These are phyloP conservation scores for Synergus umbraculus DNA, from an alignment of 2,888 invertebrate genomes.

Conservation along the genomic window DNA sequence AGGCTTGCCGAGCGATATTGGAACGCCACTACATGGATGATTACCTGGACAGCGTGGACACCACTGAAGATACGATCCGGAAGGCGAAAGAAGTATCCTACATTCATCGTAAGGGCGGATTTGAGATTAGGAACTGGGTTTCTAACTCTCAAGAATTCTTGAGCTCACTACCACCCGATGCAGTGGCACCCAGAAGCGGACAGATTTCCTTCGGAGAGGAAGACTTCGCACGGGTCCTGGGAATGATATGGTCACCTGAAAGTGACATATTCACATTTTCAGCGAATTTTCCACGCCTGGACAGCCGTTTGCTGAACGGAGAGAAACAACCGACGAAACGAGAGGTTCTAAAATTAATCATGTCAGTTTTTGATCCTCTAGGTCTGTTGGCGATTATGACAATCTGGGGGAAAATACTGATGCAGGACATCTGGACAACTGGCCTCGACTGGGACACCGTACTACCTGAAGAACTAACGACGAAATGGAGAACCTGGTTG, in stretches of 20 bases:
- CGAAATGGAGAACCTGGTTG: conserved; percentile 54
- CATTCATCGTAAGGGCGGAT: conserved; percentile 28
- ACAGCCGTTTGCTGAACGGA: not conserved
- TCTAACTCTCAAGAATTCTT: conserved; percentile 19
- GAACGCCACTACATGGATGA: conserved; percentile 57
- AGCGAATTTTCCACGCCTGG: not conserved
- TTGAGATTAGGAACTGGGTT: conserved; percentile 27
- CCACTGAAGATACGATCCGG: conserved; percentile 3
- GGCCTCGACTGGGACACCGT: conserved; percentile 48
- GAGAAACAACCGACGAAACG: conserved; percentile 54
- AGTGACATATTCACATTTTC: not conserved
- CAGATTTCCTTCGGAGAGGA: not conserved
- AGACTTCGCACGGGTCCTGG: not conserved
- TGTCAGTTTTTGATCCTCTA: conserved; percentile 63
- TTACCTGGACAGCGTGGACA: conserved; percentile 50
- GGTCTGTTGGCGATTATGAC: conserved; percentile 54
- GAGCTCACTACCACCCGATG: not conserved
- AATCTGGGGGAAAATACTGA: conserved; percentile 54
- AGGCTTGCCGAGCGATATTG: conserved; percentile 47
- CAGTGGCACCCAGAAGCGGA: not conserved
- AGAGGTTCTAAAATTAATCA: conserved; percentile 50
- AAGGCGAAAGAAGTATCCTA: not conserved
- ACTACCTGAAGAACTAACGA: conserved; percentile 30
- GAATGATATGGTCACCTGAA: not conserved
- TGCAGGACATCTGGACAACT: conserved; percentile 56